phyloP scores from a whole-genome alignment of 2,113 vertebrate genomes.

The Callocephalon fimbriatum region DNA sequence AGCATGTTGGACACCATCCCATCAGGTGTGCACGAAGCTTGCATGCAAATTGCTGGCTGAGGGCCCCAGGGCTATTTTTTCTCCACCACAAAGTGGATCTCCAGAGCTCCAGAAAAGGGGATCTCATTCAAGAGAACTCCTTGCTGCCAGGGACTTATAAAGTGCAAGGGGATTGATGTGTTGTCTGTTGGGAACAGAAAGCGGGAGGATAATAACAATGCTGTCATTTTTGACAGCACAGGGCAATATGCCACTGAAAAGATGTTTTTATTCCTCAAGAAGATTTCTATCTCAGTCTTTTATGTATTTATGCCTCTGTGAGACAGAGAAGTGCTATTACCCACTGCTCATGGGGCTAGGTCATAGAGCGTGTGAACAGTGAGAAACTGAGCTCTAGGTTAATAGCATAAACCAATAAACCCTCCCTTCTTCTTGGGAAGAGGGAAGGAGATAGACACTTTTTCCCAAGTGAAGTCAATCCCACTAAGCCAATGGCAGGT shows the following conservation, averaged over 20 bases:
- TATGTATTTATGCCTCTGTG: not conserved
- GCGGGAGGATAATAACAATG: not conserved
- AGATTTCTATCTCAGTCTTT: not conserved
- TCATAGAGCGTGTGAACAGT: not conserved
- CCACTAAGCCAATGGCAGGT: not conserved
- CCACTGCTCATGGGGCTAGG: not conserved
- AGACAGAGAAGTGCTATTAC: not conserved
- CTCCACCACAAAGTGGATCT: not conserved
- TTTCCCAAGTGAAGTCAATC: not conserved
- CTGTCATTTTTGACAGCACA: not conserved
- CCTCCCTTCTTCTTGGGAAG: not conserved
- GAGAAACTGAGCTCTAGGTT: not conserved
- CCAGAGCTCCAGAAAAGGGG: not conserved
- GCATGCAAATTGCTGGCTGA: fast-evolving
- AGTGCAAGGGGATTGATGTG: not conserved
- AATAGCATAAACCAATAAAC: not conserved
- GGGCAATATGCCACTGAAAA: not conserved
- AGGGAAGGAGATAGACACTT: not conserved
- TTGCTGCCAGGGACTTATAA: not conserved
- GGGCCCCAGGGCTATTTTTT: not conserved
- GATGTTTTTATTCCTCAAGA: not conserved
- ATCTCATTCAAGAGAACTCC: not conserved
- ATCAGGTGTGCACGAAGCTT: fast-evolving
- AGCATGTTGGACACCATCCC: not conserved
- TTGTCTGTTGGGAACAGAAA: not conserved